Evolutionary conservation across 2,888 invertebrate species (phyloP).

Genomic region (Aphodius granarius): DNA sequence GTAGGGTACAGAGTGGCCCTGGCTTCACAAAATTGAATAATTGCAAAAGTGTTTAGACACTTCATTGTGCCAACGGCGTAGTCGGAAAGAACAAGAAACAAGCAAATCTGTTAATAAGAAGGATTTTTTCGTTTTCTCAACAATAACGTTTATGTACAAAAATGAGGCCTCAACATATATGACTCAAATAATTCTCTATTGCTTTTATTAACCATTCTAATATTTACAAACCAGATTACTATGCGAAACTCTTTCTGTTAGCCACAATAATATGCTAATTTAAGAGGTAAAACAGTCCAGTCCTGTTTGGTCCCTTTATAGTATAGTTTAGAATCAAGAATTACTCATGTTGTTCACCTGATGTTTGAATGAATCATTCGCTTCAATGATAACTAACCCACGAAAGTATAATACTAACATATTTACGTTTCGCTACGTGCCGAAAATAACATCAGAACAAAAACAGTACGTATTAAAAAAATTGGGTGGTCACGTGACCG

Average conservation of each 20-base stretch:
- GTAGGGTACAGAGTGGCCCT: too few relatives aligned
- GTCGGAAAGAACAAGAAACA: too few relatives aligned
- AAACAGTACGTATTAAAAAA: not conserved
- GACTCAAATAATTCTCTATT: too few relatives aligned
- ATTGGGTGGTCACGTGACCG: not conserved
- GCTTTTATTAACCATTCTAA: too few relatives aligned
- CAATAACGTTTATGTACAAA: too few relatives aligned
- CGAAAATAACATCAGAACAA: not conserved
- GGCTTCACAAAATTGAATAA: too few relatives aligned
- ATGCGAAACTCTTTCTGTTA: not conserved
- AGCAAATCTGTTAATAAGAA: too few relatives aligned
- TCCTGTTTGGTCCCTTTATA: not conserved
- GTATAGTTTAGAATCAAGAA: not conserved
- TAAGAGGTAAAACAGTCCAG: not conserved
- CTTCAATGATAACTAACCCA: not conserved
- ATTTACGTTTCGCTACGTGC: not conserved
- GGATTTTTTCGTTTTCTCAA: too few relatives aligned
- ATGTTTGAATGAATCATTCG: not conserved
- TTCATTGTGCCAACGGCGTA: too few relatives aligned
- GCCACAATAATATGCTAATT: not conserved
- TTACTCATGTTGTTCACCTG: not conserved
- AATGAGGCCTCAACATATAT: too few relatives aligned
- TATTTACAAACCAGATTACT: not conserved
- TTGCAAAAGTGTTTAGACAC: too few relatives aligned
- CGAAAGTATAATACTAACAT: not conserved